Evolutionary conservation across 2,888 invertebrate species (phyloP).

Genomic region (Drosophila neotestacea): DNA sequence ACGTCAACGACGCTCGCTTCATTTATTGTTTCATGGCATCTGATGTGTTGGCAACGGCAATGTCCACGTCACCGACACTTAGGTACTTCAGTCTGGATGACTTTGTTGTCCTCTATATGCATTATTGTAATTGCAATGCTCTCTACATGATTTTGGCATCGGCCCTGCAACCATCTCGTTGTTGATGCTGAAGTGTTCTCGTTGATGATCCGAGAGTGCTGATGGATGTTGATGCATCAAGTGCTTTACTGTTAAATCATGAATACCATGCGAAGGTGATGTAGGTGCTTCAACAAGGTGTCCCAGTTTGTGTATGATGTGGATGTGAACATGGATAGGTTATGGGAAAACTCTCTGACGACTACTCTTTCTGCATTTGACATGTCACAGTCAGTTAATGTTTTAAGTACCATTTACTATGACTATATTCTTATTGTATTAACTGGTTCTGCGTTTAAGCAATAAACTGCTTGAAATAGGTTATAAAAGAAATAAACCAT

Average conservation of each 20-base stretch:
- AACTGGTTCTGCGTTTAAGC: too few species aligned
- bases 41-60: slow-evolving; percentile 25
- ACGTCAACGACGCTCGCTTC: slow-evolving; percentile 51
- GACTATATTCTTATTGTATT: slow-evolving; percentile 3
- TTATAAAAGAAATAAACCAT: too few species aligned
- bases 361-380: slow-evolving; percentile 17
- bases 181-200: slow-evolving; percentile 45
- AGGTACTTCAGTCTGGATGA: slow-evolving; percentile 41
- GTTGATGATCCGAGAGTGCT: slow-evolving; percentile 55
- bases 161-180: slow-evolving; percentile 7
- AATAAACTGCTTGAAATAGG: too few species aligned
- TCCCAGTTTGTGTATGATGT: slow-evolving; percentile 16
- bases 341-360: neutral
- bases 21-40: slow-evolving; percentile 57
- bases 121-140: slow-evolving; percentile 67
- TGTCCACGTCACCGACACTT: slow-evolving; percentile 49
- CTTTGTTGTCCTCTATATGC: slow-evolving; percentile 42
- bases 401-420: slow-evolving; percentile 11
- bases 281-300: slow-evolving; percentile 25
- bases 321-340: slow-evolving; percentile 2
- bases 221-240: slow-evolving; percentile 66
- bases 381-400: slow-evolving; percentile 18
- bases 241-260: slow-evolving; percentile 56
- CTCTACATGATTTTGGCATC: slow-evolving; percentile 23
- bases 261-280: slow-evolving; percentile 29